Evolutionary conservation across 1,140 invertebrate species (phyloP).

Genomic region (Drosophila watanabei): DNA sequence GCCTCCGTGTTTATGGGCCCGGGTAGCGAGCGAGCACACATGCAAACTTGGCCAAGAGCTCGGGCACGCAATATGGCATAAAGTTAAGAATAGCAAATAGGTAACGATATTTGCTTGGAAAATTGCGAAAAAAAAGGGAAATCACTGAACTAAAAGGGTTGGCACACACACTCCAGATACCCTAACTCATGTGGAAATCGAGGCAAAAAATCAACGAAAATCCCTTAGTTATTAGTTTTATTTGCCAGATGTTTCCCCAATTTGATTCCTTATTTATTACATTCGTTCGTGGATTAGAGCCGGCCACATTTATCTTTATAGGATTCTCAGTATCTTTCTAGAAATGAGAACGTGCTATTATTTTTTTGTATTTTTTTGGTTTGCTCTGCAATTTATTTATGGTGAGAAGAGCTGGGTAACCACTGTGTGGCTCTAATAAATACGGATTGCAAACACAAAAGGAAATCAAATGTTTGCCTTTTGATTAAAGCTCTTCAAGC

Average conservation of each 20-base stretch:
- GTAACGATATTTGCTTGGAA: slow-evolving; percentile 34
- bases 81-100: slow-evolving; percentile 71
- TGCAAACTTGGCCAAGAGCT: slow-evolving; percentile 18
- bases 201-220: background rate
- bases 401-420: slow-evolving; percentile 2
- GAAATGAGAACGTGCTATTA: background rate
- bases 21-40: slow-evolving; percentile 6
- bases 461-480: slow-evolving; percentile 6
- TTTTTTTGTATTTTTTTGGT: background rate
- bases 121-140: slow-evolving; percentile 31
- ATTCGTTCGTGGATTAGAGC: slow-evolving; percentile 2
- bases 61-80: slow-evolving; percentile 64
- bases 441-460: background rate
- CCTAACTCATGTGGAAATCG: slow-evolving; percentile 19
- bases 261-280: slow-evolving; percentile 17
- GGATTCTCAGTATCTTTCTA: background rate
- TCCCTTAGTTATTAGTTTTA: slow-evolving; percentile 21
- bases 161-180: slow-evolving; percentile 22
- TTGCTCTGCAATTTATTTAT: slow-evolving; percentile 9
- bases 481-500: slow-evolving; percentile 3
- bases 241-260: slow-evolving; percentile 14
- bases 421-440: background rate
- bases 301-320: slow-evolving; percentile 17
- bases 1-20: slow-evolving; percentile 52
- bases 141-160: slow-evolving; percentile 5